A percentile compares a stretch with the other conserved stretches of the same genome.
These are phyloP conservation scores for Ryuthela nishihirai DNA, from an alignment of 2,888 invertebrate genomes.

Conservation along the genomic window DNA sequence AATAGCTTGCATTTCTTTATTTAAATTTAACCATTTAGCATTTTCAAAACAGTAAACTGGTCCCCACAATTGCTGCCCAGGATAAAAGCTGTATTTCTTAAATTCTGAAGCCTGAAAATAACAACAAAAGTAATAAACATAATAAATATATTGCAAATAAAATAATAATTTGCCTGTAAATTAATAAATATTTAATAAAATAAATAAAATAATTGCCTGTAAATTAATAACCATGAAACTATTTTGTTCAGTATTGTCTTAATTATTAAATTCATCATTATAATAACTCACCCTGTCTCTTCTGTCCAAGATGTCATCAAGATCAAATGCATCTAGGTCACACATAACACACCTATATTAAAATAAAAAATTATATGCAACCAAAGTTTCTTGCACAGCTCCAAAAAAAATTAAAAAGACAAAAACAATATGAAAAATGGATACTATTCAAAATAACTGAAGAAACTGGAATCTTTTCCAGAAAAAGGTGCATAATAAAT, in stretches of 20 bases:
- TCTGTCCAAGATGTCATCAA: slow-evolving; percentile 68
- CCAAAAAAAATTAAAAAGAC: no score
- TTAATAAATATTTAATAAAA: not conserved
- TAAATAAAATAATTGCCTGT: not conserved
- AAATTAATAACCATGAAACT: not conserved
- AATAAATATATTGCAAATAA: not conserved
- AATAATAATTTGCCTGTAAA: not conserved
- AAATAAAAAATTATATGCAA: not conserved
- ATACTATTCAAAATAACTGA: no score
- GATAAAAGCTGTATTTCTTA: slow-evolving; percentile 60
- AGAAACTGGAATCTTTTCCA: no score
- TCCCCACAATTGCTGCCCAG: slow-evolving; percentile 71
- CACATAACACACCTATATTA: slow-evolving; percentile 43
- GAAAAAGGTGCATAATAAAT: no score
- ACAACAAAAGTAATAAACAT: slow-evolving; percentile 35
- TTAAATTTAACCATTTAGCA: slow-evolving; percentile 69
- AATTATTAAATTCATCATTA: not conserved
- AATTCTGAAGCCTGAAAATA: slow-evolving; percentile 57
- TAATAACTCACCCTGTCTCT: slow-evolving; percentile 57
- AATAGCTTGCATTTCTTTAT: slow-evolving; percentile 44
- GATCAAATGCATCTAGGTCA: slow-evolving; percentile 63
- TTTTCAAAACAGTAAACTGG: slow-evolving; percentile 68
- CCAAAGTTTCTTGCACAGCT: not conserved
- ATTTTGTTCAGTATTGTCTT: not conserved
- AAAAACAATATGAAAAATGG: no score